A percentile compares a stretch with the other conserved stretches of the same genome.
Conservation (phyloP, 2,888 invertebrate species). For the Pimpla rufipes region DNA sequence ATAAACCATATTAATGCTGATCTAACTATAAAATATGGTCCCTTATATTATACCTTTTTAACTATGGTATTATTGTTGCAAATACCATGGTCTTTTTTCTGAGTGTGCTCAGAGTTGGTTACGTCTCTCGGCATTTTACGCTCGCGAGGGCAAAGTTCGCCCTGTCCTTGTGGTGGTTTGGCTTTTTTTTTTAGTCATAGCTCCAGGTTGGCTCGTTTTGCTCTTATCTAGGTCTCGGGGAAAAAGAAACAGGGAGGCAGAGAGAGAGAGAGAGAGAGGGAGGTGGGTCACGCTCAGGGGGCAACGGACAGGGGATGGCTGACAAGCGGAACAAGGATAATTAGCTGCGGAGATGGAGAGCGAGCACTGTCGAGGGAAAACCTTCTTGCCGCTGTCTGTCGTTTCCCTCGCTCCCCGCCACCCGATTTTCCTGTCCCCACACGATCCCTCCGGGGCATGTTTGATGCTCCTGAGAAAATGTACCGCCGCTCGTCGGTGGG, state of each 20-base stretch:
- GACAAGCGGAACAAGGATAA: slow-evolving; percentile 60
- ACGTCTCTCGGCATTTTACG: slow-evolving; percentile 45
- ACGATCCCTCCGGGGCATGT: slow-evolving; percentile 24
- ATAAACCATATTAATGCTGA: too few relatives aligned
- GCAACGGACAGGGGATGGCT: slow-evolving; percentile 13
- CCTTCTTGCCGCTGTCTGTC: slow-evolving; percentile 5
- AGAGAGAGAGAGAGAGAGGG: slow-evolving; percentile 13
- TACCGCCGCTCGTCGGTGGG: background rate
- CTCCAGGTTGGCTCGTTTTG: slow-evolving; percentile 23
- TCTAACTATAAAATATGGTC: too few relatives aligned
- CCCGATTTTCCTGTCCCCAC: slow-evolving; percentile 20
- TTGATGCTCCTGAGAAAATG: slow-evolving; percentile 49
- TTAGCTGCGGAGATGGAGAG: slow-evolving; percentile 52
- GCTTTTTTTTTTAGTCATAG: slow-evolving; percentile 30
- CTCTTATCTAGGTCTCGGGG: slow-evolving; percentile 37
- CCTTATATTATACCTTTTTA: too few relatives aligned
- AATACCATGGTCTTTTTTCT: too few relatives aligned
- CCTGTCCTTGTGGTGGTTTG: slow-evolving; percentile 45
- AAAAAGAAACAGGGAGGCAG: slow-evolving; percentile 25
- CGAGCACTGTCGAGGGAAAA: slow-evolving; percentile 45
- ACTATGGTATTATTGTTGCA: too few relatives aligned
- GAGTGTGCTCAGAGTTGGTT: too few relatives aligned
- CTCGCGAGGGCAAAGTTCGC: slow-evolving; percentile 41
- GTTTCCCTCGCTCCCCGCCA: slow-evolving; percentile 18
- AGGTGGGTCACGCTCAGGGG: background rate